These are phyloP conservation scores for Hyperopisus bebe DNA, from an alignment of 2,113 vertebrate species.

Conservation along the genomic window DNA sequence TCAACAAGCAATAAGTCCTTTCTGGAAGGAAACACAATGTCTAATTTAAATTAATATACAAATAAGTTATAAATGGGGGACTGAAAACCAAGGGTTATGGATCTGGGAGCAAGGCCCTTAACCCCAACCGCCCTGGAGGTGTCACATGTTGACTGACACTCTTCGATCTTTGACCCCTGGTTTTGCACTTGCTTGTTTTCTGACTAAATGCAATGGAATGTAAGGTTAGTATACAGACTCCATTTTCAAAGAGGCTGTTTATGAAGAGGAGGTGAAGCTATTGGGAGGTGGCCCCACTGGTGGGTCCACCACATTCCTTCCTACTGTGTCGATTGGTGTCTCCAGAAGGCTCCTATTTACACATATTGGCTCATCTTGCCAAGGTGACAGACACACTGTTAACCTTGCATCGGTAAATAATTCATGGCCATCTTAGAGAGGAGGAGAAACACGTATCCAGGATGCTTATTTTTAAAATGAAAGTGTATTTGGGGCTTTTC, in stretches of 20 bases:
- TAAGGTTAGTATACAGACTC: background rate
- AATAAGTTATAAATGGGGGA: background rate
- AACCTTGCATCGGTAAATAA: background rate
- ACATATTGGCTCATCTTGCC: background rate
- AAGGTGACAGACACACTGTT: background rate
- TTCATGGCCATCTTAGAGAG: conserved; percentile 5
- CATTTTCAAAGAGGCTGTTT: background rate
- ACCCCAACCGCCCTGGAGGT: background rate
- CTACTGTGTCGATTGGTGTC: background rate
- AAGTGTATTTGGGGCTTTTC: conserved; percentile 8
- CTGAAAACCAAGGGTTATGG: background rate
- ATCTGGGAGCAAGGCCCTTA: background rate
- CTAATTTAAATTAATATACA: background rate
- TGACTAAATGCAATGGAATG: background rate
- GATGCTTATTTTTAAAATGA: conserved; percentile 6
- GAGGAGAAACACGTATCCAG: background rate
- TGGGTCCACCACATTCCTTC: background rate
- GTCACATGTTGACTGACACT: background rate
- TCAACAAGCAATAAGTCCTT: background rate
- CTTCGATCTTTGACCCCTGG: background rate
- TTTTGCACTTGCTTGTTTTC: background rate
- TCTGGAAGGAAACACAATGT: conserved; percentile 1
- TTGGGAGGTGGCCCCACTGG: background rate
- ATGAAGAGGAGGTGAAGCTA: background rate
- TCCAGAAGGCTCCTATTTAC: background rate